Base-by-base conservation (phyloP, 2,113 vertebrate genomes). In the Clinocottus analis region DNA sequence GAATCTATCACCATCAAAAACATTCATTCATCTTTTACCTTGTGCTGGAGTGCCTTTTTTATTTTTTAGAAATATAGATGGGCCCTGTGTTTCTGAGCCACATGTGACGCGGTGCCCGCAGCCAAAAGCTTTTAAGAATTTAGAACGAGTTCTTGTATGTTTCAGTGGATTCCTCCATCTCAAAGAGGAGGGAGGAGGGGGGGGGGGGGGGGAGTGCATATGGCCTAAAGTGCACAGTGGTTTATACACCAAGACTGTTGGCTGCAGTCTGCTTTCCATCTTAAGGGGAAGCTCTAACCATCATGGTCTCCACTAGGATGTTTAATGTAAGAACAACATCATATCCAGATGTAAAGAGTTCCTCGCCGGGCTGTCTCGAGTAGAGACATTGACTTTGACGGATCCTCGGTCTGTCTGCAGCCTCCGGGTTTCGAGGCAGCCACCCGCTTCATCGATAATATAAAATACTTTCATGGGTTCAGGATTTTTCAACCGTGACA, bases 111-210 rank as follows among this genome's bases (percentile, higher is more conserved):
- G 2, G 16, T 7, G 55, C 74, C 79, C n/a, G 0, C 3, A 75
- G 79, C 74, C 29, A 51, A 75, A 78, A 77, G 76, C 81, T 80
- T 83, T 86, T 79, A 80, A 78, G 73, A 77, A 35, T 67, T 60
- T 21, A 66, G 68, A 73, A 75, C 25, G 69, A 77, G 60, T 58
- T 41, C 43, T 64, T 51, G 33, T 37, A 25, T 69, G 41, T 86
- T 86, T 72, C 60, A 65, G 29, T 49, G 35, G 60, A 66, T 56
- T 60, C 43, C 59, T 73, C 59, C 10, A 59, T 66, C 71, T 43
- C 69, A 69, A 49, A 69, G 68, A 79, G 5, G 21, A 62, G 23
- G 33, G 41, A 27, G 12, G 43, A 23, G 71, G 64, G 33, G 41
- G 33, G 12, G 43, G 21, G 71, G 64, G 53, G 63, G 70, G 59